Evolutionary conservation across 2,888 invertebrate species (phyloP).

Genomic region (Baronia brevicornis): DNA sequence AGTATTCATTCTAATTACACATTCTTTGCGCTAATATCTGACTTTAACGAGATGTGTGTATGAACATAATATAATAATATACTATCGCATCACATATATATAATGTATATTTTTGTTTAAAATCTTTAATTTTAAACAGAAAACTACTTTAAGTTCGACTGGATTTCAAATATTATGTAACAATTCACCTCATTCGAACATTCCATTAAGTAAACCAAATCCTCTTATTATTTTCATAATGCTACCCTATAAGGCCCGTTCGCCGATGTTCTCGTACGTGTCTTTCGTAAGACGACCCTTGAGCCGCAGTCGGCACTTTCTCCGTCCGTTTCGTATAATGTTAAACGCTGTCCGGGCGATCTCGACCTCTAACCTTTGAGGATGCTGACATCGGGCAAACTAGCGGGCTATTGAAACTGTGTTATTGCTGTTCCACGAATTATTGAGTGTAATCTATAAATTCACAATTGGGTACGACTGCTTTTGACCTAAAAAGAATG

Average conservation of each 20-base stretch:
- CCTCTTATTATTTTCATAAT: conserved; percentile 28
- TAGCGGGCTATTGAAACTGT: conserved; percentile 11
- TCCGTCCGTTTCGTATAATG: conserved; percentile 47
- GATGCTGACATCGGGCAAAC: conserved; percentile 15
- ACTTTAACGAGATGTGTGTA: too few species aligned
- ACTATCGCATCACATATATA: too few species aligned
- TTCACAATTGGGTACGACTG: too few species aligned
- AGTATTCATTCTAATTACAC: too few species aligned
- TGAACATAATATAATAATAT: too few species aligned
- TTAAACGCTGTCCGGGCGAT: conserved; percentile 34
- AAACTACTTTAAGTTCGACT: neutral
- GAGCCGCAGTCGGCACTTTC: conserved; percentile 50
- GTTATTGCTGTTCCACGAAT: neutral
- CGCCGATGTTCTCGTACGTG: conserved; percentile 27
- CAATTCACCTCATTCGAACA: conserved; percentile 10
- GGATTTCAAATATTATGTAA: conserved; percentile 5
- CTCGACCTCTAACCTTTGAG: conserved; percentile 16
- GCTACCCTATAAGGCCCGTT: conserved; percentile 34
- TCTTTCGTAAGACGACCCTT: conserved; percentile 63
- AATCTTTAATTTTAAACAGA: too few species aligned
- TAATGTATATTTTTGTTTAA: too few species aligned
- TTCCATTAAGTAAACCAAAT: conserved; percentile 22
- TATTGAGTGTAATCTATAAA: neutral
- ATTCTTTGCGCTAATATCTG: too few species aligned
- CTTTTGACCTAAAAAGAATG: too few species aligned